Evolutionary conservation across 2,888 invertebrate genomes (phyloP), one percentile per base, ranked within the genome.

Genomic region (Tipula unca): DNA sequence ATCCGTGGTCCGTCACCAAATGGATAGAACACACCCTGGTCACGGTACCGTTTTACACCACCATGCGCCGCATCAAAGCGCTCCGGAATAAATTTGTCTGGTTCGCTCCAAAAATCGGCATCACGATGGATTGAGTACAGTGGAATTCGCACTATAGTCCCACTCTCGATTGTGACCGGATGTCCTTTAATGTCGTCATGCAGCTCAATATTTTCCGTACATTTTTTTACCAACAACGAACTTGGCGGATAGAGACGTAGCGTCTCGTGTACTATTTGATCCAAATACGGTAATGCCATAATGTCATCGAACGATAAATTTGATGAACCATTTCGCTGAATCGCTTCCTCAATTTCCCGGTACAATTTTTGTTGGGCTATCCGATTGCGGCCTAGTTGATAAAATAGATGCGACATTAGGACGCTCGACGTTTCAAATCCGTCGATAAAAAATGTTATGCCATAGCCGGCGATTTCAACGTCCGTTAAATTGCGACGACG

Each of bases 251-350:
- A 36, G 8, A 84, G 6, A 36, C 84, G 84, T 20, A 84, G 13
- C 3, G 84, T 32, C 14, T 84, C 90, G 86, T 89, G 88, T 1
- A 91, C 13, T 85, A 90, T 90, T 29, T 89, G 89, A 87, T 90
- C 90, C 85, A 90, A 86, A 54, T 88, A 90, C 1, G 89, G 88
- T 83, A 91, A 42, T 36, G 17, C 35, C n/a, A 20, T 35, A 20
- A 35, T 13, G n/a, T 1, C 8, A 32, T 84, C 84, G 35, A 6
- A 69, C 13, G 69, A 69, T 25, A 69, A 84, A 8, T 36, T 8
- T 20, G 36, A 1, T 1, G 20, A 36, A 17, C 35, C n/a, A 84
- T 36, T 20, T 13, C 35, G 35, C 13, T 84, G 35, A 17, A 32
- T 17, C 4, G 84, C 35, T 13, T 29, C 84, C 13, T 86, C 83